These are phyloP conservation scores for Cephus pygmeus DNA, from an alignment of 2,888 invertebrate genomes.

Conservation along the genomic window DNA sequence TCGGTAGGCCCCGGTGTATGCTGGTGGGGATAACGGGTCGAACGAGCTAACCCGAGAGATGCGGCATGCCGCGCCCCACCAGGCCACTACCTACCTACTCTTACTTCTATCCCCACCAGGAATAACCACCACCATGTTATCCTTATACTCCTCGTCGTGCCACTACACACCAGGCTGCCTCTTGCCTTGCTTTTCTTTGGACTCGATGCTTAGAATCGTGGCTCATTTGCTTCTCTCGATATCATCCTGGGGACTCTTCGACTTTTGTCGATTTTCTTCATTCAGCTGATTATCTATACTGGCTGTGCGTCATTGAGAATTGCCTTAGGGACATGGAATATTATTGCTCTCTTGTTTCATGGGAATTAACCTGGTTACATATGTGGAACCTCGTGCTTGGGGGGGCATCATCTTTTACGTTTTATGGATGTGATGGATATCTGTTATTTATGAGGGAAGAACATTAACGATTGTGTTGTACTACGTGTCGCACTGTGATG, in stretches of 20 bases:
- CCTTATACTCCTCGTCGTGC: neutral
- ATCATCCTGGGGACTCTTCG: neutral
- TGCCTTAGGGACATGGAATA: neutral
- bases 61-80: slow-evolving; percentile 24
- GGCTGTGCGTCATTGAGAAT: neutral
- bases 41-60: slow-evolving; percentile 64
- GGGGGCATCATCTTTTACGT: neutral
- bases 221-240: neutral
- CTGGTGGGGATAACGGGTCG: slow-evolving; percentile 64
- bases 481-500: neutral
- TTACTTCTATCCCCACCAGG: slow-evolving; percentile 22
- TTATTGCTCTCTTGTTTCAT: neutral
- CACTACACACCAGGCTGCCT: neutral
- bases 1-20: slow-evolving; percentile 1
- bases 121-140: slow-evolving; percentile 15
- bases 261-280: neutral
- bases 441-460: neutral
- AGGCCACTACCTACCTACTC: slow-evolving; percentile 11
- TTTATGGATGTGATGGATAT: neutral
- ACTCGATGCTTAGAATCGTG: neutral
- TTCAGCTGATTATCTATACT: neutral
- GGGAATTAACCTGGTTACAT: neutral
- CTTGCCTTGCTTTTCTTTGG: neutral
- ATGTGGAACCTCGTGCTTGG: neutral
- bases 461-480: neutral